phyloP scores from a whole-genome alignment of 2,888 invertebrate genomes.

The Phoenoteleia sp. region DNA sequence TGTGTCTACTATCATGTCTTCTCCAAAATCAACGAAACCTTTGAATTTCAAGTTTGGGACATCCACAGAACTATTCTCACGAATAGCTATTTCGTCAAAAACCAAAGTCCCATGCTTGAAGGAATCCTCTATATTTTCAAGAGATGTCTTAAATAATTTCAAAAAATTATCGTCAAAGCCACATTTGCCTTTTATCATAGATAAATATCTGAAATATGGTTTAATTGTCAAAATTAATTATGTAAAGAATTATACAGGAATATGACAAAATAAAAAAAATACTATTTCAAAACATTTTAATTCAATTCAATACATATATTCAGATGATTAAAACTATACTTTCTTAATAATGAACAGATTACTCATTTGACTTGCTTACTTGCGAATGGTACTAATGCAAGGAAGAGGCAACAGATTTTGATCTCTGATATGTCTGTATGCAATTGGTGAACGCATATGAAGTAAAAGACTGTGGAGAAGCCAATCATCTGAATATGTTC shows the following conservation, averaged over 20 bases:
- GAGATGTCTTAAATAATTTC: conserved; percentile 48
- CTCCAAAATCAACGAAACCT: conserved; percentile 37
- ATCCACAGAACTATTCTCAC: conserved; percentile 11
- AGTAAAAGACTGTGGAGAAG: conserved; percentile 24
- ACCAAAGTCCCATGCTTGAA: conserved; percentile 35
- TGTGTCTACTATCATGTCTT: not conserved
- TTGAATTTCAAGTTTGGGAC: conserved; percentile 11
- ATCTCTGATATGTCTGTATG: conserved; percentile 30
- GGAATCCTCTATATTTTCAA: conserved; percentile 21
- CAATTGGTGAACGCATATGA: conserved; percentile 53
- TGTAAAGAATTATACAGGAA: too few species aligned
- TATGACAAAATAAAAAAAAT: too few species aligned
- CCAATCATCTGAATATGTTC: conserved; percentile 39
- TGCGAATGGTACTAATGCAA: conserved; percentile 15
- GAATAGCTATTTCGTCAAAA: conserved; percentile 42
- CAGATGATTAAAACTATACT: too few species aligned
- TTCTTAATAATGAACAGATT: too few species aligned
- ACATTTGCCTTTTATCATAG: conserved; percentile 50
- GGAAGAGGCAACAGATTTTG: conserved; percentile 16
- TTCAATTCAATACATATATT: too few species aligned
- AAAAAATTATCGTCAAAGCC: conserved; percentile 60
- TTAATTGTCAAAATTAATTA: not conserved
- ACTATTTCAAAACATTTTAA: too few species aligned
- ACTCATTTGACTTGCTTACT: too few species aligned
- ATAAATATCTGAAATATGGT: conserved; percentile 34